A percentile compares a stretch with the other conserved stretches of the same genome.
These are phyloP conservation scores for Hippopotamyrus pictus DNA, from an alignment of 2,797 vertebrate species.

Conservation along the genomic window DNA sequence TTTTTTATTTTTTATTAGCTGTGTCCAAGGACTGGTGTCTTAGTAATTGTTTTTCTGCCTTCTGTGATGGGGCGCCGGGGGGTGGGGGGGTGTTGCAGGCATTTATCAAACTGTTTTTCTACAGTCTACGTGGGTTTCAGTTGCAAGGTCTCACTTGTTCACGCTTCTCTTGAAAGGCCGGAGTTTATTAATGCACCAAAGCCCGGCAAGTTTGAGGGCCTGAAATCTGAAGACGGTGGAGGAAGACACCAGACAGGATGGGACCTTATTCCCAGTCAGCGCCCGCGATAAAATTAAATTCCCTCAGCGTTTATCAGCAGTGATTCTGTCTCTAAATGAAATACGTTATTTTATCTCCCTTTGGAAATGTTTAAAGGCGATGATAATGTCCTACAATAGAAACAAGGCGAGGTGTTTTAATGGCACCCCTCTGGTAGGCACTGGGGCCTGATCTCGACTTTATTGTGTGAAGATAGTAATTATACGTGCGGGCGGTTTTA, in stretches of 20 bases:
- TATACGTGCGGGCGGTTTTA: background rate
- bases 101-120: background rate
- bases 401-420: background rate
- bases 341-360: conserved; percentile 8
- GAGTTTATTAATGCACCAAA: background rate
- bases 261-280: background rate
- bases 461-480: conserved; percentile 5
- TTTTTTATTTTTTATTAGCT: background rate
- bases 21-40: background rate
- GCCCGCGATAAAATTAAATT: background rate
- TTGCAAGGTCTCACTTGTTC: background rate
- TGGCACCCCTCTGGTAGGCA: background rate
- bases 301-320: background rate
- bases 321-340: background rate
- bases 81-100: background rate
- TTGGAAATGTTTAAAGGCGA: background rate
- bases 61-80: background rate
- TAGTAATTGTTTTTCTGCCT: background rate
- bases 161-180: background rate
- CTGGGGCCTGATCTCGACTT: background rate
- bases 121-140: background rate
- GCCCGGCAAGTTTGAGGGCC: background rate
- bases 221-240: background rate
- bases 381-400: conserved; percentile 1
- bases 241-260: background rate